phyloP scores from a whole-genome alignment of 2,797 vertebrate genomes.

The Hybognathus amarus region DNA sequence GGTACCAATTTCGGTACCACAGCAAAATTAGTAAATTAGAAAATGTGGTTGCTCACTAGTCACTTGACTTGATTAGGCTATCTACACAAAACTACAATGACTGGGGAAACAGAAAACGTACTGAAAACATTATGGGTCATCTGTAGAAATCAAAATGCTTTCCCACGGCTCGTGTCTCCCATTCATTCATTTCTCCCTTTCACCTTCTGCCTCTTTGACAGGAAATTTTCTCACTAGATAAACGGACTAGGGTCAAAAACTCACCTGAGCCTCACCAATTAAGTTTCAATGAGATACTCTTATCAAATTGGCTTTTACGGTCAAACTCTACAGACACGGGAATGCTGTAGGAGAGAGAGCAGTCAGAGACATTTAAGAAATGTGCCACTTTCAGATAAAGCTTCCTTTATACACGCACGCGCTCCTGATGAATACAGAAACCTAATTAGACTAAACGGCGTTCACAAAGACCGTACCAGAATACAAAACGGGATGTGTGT shows the following conservation, averaged over 20 bases:
- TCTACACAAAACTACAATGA: background rate
- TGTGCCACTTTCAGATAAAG: constrained; percentile 68
- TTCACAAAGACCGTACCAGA: constrained; percentile 57
- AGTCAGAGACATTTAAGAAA: constrained; percentile 65
- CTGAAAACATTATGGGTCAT: constrained; percentile 42
- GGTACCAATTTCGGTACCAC: no score
- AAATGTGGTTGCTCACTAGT: background rate
- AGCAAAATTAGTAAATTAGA: no score
- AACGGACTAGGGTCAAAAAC: constrained; percentile 53
- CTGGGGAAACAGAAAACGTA: background rate
- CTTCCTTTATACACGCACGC: constrained; percentile 59
- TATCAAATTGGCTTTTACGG: constrained; percentile 59
- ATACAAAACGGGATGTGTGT: constrained; percentile 56
- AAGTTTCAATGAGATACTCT: constrained; percentile 54
- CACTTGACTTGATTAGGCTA: background rate
- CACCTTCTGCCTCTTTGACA: constrained; percentile 34
- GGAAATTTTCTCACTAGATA: constrained; percentile 50
- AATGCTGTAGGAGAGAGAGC: constrained; percentile 42
- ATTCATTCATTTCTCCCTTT: constrained; percentile 7
- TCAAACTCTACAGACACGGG: constrained; percentile 35
- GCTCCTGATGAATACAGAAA: constrained; percentile 61
- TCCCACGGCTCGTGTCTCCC: constrained; percentile 1
- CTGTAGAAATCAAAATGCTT: constrained; percentile 51
- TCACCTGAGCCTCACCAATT: constrained; percentile 55
- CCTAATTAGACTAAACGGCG: constrained; percentile 63